Evolutionary conservation across 2,113 vertebrate genomes (phyloP).

Genomic region (Erinaceus europaeus): DNA sequence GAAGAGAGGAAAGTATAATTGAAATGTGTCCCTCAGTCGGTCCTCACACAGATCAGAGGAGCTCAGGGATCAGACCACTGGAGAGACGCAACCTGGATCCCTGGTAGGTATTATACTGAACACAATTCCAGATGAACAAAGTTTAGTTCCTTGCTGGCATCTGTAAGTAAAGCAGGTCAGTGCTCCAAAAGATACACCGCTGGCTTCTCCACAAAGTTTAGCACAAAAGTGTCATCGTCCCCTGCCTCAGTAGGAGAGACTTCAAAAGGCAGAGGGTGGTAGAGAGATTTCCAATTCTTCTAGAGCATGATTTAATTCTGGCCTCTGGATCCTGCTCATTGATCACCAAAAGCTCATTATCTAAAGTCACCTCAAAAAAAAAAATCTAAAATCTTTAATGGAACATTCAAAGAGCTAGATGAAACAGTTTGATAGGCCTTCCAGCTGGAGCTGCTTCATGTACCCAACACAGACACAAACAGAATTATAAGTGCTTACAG

Average conservation of each 20-base stretch:
- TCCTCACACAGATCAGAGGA: background rate
- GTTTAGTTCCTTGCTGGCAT: background rate
- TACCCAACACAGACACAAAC: background rate
- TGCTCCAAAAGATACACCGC: no score
- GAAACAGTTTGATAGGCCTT: background rate
- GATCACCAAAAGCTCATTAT: background rate
- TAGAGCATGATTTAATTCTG: background rate
- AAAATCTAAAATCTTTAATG: background rate
- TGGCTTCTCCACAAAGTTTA: background rate
- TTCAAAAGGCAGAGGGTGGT: background rate
- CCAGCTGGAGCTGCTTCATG: background rate
- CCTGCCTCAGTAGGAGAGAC: background rate
- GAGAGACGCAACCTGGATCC: background rate
- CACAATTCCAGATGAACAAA: background rate
- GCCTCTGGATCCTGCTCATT: background rate
- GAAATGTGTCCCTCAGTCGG: no score
- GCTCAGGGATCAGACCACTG: background rate
- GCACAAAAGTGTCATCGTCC: accelerated
- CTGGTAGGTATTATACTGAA: background rate
- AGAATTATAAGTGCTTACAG: background rate
- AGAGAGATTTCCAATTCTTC: background rate
- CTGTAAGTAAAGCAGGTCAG: no score
- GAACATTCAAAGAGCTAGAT: background rate
- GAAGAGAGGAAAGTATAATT: background rate
- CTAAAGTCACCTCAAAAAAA: background rate